Conservation (phyloP, 2,113 vertebrate species). For the Ctenodactylus gundi region DNA sequence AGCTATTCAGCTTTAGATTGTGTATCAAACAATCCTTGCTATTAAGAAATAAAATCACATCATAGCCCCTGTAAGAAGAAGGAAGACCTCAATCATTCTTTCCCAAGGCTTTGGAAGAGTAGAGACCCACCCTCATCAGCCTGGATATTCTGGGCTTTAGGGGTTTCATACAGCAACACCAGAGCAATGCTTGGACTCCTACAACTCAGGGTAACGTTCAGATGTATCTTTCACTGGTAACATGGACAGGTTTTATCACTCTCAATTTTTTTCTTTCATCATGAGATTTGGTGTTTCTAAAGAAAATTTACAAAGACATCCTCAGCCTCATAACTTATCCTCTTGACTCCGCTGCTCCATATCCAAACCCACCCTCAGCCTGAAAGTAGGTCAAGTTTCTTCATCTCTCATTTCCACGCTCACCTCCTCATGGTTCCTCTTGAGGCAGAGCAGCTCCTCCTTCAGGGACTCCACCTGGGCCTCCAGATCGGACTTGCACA, state of each 20-base stretch:
- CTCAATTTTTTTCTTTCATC: not conserved
- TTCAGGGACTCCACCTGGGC: conserved; percentile 75
- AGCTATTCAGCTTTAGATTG: not conserved
- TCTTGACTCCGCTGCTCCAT: not conserved
- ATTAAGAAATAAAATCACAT: not conserved
- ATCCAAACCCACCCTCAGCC: not conserved
- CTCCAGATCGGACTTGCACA: conserved; percentile 70
- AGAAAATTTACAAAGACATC: not conserved
- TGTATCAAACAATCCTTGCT: not conserved
- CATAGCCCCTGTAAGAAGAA: not conserved
- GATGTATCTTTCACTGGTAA: not conserved
- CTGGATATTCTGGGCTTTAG: not conserved
- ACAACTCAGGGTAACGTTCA: not conserved
- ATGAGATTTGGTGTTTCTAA: not conserved
- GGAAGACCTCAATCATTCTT: not conserved
- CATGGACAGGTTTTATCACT: not conserved
- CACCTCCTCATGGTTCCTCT: conserved; percentile 81
- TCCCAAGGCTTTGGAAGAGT: not conserved
- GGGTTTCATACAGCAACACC: not conserved
- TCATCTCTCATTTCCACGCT: not conserved
- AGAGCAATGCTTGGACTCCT: not conserved
- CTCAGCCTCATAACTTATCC: not conserved
- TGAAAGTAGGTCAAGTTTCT: not conserved
- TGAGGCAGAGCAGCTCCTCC: conserved; percentile 75
- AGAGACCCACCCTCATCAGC: not conserved